These are phyloP conservation scores for Gymnothorax javanicus DNA, from an alignment of 2,797 vertebrate species.

Conservation along the genomic window DNA sequence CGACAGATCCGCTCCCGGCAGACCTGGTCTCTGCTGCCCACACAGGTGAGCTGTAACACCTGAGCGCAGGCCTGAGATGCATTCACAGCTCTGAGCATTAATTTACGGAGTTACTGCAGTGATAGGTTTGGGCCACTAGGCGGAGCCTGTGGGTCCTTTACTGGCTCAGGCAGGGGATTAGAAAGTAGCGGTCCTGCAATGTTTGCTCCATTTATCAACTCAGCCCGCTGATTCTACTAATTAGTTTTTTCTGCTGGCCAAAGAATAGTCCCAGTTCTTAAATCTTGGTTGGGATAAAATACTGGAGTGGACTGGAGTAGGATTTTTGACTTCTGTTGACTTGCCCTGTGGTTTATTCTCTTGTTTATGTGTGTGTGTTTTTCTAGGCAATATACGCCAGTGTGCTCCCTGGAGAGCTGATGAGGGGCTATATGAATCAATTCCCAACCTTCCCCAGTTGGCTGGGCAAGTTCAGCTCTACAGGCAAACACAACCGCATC, in stretches of 20 bases:
- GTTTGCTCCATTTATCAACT: too few relatives aligned
- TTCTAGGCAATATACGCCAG: slow-evolving; percentile 92
- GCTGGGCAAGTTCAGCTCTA: slow-evolving; percentile 91
- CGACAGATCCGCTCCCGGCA: slow-evolving; percentile 86
- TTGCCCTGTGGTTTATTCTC: background rate
- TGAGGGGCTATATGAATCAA: slow-evolving; percentile 93
- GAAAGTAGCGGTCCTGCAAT: too few relatives aligned
- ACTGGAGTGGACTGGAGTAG: too few relatives aligned
- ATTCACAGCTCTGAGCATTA: background rate
- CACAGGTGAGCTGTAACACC: slow-evolving; percentile 76
- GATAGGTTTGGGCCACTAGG: background rate
- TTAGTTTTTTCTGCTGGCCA: too few relatives aligned
- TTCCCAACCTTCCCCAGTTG: slow-evolving; percentile 94
- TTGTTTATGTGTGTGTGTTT: slow-evolving; percentile 28
- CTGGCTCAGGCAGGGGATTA: too few relatives aligned
- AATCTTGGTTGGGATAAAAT: too few relatives aligned
- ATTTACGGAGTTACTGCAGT: background rate
- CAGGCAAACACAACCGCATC: slow-evolving; percentile 85
- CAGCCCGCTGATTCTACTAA: too few relatives aligned
- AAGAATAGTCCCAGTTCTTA: too few relatives aligned
- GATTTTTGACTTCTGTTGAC: too few relatives aligned
- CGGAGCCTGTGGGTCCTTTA: background rate
- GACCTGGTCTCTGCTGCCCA: slow-evolving; percentile 93
- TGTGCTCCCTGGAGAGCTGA: slow-evolving; percentile 93
- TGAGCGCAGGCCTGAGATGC: too few relatives aligned